Evolutionary conservation across 30 jellyfish, hydroid and myxozoan species (phyloP), one percentile per base, ranked within the genome.

Genomic region (Hydractinia echinata): DNA sequence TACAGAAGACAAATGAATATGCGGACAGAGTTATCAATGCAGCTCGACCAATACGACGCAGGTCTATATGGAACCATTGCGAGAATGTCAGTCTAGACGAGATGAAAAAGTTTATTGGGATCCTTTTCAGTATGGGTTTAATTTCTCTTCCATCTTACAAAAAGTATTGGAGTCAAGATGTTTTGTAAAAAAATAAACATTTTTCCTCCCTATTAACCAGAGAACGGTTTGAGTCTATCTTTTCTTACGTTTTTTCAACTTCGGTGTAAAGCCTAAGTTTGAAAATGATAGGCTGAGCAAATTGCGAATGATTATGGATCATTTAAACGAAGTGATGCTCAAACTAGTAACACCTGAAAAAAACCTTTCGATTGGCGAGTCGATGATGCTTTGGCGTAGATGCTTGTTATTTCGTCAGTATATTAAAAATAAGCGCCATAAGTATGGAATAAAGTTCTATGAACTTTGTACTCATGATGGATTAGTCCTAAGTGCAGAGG

Each of bases 241-340:
- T 79, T 21, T n/a, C n/a, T n/a, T n/a, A n/a, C 87, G 72, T 19
- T 79, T 66, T 66, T 79, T 60, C 56, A 56, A 79, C 53, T 79
- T 66, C 50, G 84, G 44, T 62, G 73, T 61, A 19, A 79, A 79
- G 39, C 68, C 68, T 9, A 56, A 56, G n/a, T 56, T 56, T 56
- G 68, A 56, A 9, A n/a, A n/a, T 9, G 68, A 56, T 56, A 10
- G 68, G n/a, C 68, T 56, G 68, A 56, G 68, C n/a, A 56, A 56
- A 56, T 9, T 56, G 13, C 68, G 68, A 56, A 56, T 56, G 68
- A 10, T 56, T 56, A 9, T 56, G 68, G 68, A 56, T 56, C 68
- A 56, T 56, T 56, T 56, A 10, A 56, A 56, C n/a, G 68, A 56
- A 10, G n/a, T 10, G 68, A 56, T 56, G 68, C 68, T 56, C 68